phyloP scores from a whole-genome alignment of 2,113 vertebrate species.

The Oreochromis tanganicae region DNA sequence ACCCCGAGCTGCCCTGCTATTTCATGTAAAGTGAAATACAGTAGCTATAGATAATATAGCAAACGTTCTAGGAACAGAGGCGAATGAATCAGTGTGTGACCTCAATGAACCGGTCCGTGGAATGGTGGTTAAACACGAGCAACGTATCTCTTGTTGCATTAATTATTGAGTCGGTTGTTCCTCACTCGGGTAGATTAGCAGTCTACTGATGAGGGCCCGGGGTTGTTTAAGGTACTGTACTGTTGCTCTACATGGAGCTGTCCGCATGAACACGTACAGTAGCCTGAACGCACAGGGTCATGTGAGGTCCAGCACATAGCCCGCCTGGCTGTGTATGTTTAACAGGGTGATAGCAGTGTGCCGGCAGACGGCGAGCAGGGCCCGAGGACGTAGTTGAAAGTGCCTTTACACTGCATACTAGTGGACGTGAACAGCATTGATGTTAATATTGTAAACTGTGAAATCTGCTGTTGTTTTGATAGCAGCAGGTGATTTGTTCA shows the following conservation, averaged over 20 bases:
- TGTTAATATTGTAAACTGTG: neutral
- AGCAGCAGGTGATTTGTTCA: neutral
- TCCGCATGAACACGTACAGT: slow-evolving; percentile 29
- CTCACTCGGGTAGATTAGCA: slow-evolving; percentile 73
- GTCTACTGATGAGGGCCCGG: slow-evolving; percentile 43
- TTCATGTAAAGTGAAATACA: neutral
- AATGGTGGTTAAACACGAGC: slow-evolving; percentile 73
- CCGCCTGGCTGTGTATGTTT: slow-evolving; percentile 37
- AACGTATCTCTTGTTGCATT: slow-evolving; percentile 73
- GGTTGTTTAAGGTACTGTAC: slow-evolving; percentile 73
- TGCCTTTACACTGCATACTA: neutral
- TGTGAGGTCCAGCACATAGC: slow-evolving; percentile 37
- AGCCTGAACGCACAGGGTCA: slow-evolving; percentile 41
- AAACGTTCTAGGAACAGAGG: slow-evolving; percentile 24
- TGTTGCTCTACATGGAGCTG: neutral
- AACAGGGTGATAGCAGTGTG: slow-evolving; percentile 22
- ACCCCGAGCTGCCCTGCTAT: neutral
- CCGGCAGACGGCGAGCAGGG: neutral
- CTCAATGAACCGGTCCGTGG: slow-evolving; percentile 56
- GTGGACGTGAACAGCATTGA: neutral
- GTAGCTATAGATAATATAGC: neutral
- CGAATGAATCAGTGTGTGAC: slow-evolving; percentile 17
- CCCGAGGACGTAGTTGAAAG: neutral
- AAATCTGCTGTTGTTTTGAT: neutral
- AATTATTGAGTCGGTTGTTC: slow-evolving; percentile 74